Percentiles rank a stretch among this genome's conserved stretches.
These are phyloP conservation scores for Rhingia campestris DNA, from an alignment of 2,888 invertebrate genomes.

Conservation along the genomic window DNA sequence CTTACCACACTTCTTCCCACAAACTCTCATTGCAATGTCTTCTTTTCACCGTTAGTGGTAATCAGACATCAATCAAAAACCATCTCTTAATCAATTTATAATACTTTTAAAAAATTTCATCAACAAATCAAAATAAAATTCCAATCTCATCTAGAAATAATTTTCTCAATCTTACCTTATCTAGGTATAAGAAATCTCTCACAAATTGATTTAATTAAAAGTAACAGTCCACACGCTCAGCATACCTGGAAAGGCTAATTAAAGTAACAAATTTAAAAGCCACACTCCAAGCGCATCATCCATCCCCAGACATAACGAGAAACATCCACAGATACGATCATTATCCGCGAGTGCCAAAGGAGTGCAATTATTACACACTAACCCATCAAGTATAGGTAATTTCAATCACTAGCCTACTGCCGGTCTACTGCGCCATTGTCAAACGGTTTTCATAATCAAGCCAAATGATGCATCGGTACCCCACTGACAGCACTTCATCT, in stretches of 20 bases:
- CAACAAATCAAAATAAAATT: no score
- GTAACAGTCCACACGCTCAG: slow-evolving; percentile 19
- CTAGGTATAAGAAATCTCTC: slow-evolving; percentile 15
- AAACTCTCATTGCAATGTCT: no score
- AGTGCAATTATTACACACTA: slow-evolving; percentile 63
- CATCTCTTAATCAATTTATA: no score
- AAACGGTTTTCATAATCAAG: slow-evolving; percentile 70
- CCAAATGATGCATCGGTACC: slow-evolving; percentile 62
- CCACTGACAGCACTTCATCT: slow-evolving; percentile 46
- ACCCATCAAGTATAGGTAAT: slow-evolving; percentile 21
- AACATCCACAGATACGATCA: background rate
- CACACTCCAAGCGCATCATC: background rate
- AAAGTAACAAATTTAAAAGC: slow-evolving; percentile 4
- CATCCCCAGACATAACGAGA: slow-evolving; percentile 10
- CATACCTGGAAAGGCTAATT: slow-evolving; percentile 37
- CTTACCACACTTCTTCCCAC: no score
- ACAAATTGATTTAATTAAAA: slow-evolving; percentile 55
- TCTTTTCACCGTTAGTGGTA: no score
- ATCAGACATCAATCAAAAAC: no score
- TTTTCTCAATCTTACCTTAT: slow-evolving; percentile 5
- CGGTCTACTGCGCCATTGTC: slow-evolving; percentile 62
- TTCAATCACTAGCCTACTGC: slow-evolving; percentile 37
- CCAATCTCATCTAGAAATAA: background rate
- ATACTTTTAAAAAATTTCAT: no score
- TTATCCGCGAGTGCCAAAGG: slow-evolving; percentile 34